phyloP scores from a whole-genome alignment of 2,797 vertebrate genomes.

The Cephalopachus bancanus region DNA sequence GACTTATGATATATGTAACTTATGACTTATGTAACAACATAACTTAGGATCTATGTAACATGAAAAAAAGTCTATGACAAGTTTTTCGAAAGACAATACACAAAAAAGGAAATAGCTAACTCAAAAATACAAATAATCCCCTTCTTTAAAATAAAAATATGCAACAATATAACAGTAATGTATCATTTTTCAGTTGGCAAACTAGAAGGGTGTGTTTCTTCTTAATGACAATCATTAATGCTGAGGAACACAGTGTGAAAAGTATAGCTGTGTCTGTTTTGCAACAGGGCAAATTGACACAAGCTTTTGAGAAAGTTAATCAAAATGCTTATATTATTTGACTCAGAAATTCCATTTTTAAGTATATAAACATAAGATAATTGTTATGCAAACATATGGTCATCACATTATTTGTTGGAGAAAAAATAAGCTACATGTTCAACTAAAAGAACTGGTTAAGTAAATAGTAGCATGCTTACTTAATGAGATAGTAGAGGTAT shows the following conservation, averaged over 20 bases:
- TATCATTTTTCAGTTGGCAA: constrained; percentile 11
- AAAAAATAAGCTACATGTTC: constrained; percentile 41
- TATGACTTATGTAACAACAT: not conserved
- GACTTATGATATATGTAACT: no score
- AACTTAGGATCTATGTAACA: no score
- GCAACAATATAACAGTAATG: not conserved
- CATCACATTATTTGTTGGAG: constrained; percentile 4
- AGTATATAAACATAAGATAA: constrained; percentile 42
- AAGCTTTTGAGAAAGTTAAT: constrained; percentile 45
- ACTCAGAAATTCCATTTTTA: constrained; percentile 49
- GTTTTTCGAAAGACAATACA: constrained; percentile 44
- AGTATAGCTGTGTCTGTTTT: not conserved
- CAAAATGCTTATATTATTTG: constrained; percentile 26
- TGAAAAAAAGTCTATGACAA: not conserved
- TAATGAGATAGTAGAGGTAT: not conserved
- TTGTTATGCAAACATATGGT: constrained; percentile 31
- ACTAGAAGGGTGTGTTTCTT: not conserved
- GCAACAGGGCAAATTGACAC: not conserved
- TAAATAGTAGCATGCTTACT: not conserved
- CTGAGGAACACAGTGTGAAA: constrained; percentile 11
- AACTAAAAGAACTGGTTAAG: not conserved
- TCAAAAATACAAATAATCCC: not conserved
- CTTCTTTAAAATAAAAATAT: not conserved
- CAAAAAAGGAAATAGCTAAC: constrained; percentile 4
- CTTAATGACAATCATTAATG: constrained; percentile 21